Conservation (phyloP, 2,888 invertebrate genomes). For the Acronicta psi region DNA sequence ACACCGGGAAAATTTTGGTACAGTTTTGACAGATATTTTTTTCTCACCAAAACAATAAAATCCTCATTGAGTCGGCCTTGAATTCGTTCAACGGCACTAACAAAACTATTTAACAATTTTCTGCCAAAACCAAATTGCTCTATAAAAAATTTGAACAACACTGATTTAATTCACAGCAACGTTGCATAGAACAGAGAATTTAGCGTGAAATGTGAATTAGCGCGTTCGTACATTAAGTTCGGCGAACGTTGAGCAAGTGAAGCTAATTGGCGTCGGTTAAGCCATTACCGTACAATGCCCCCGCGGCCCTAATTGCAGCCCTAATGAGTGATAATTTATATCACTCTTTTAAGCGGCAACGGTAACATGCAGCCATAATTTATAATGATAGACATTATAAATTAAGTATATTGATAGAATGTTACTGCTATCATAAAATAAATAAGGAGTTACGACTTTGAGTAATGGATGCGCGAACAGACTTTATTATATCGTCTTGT, state of each 20-base stretch:
- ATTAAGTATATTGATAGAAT: constrained; percentile 6
- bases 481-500: constrained; percentile 20
- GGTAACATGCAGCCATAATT: neutral
- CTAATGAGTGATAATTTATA: constrained; percentile 66
- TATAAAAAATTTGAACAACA: constrained; percentile 43
- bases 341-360: neutral
- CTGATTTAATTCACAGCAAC: constrained; percentile 47
- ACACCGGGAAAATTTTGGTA: too few species aligned
- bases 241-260: constrained; percentile 59
- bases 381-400: constrained; percentile 5
- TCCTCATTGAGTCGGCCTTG: constrained; percentile 21
- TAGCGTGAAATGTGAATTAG: constrained; percentile 55
- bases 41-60: neutral
- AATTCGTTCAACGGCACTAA: constrained; percentile 17
- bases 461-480: constrained; percentile 27
- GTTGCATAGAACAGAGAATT: constrained; percentile 46
- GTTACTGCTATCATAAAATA: constrained; percentile 12
- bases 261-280: constrained; percentile 64
- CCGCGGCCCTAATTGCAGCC: constrained; percentile 68
- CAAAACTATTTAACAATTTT: constrained; percentile 27
- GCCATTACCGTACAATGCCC: constrained; percentile 65
- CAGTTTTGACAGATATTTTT: too few species aligned
- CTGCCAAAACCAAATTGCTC: constrained; percentile 38
- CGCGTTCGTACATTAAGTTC: constrained; percentile 40
- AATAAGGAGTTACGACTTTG: constrained; percentile 17